phyloP scores from a whole-genome alignment of 2,113 vertebrate genomes.

The Numida meleagris region DNA sequence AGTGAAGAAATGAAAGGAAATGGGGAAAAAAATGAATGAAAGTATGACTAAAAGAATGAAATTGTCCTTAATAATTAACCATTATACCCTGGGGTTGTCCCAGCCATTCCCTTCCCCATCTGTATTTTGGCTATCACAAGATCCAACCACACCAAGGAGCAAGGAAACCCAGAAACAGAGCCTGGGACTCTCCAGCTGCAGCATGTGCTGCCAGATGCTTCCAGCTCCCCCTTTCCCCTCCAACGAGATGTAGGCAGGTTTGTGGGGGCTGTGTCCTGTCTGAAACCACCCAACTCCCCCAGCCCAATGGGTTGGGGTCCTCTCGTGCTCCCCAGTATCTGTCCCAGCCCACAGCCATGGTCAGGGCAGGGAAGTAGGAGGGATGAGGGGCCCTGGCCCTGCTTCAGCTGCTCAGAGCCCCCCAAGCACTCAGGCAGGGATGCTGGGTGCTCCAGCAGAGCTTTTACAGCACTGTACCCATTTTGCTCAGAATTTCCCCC shows the following conservation, averaged over 20 bases:
- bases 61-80: background rate
- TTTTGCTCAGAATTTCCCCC: background rate
- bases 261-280: background rate
- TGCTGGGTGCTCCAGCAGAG: background rate
- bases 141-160: fast-evolving
- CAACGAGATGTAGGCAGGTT: fast-evolving
- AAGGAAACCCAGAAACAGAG: background rate
- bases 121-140: background rate
- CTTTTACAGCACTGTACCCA: background rate
- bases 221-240: background rate
- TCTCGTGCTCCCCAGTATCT: background rate
- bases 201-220: background rate
- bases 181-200: fast-evolving
- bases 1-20: background rate
- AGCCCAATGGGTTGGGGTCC: background rate
- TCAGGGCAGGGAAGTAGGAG: background rate
- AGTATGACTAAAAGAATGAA: background rate
- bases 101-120: background rate
- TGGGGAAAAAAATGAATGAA: background rate
- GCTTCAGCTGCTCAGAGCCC: background rate
- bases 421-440: background rate
- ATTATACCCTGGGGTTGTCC: background rate
- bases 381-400: background rate
- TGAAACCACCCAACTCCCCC: background rate
- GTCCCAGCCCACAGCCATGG: background rate